Evolutionary conservation across 2,888 invertebrate genomes (phyloP), one percentile per base, ranked within the genome.

Genomic region (Ptychoptera contaminata): DNA sequence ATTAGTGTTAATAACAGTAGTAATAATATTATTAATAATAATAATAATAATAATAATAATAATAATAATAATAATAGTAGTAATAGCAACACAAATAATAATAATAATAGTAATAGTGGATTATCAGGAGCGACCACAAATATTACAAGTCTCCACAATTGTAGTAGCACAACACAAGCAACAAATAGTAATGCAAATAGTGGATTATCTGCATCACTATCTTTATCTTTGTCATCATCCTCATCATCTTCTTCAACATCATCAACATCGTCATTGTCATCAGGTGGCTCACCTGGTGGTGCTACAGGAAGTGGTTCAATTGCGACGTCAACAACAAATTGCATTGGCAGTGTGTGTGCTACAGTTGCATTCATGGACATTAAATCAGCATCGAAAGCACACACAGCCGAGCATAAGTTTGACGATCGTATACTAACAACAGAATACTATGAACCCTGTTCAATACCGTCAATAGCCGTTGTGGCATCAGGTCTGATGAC

Each of bases 291-390:
- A 23, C 23, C 66, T 60, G 67, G 61, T 67, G 63, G 68, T 61
- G 62, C 55, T 51, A 55, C 55, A 37, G 58, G 57, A 31, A 50
- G 53, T 51, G 55, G 53, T 45, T 50, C 48, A 51, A 54, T 65
- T 61, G 68, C 42, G 39, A 32, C 42, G 30, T 38, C 45, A 58
- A 45, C 42, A 42, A 34, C 16, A 31, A 39, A 32, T 40, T 23
- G 30, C 34, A 30, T 37, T 41, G 43, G 40, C 40, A 43, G 54
- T 58, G 45, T 58, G 56, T 83, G 84, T 71, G 87, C 86, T 68
- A 84, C 86, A 65, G 86, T 88, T 70, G 86, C 87, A 70, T 92
- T 92, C 75, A 90, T 91, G 80, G 92, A 93, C 76, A 91, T 92
- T 74, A 88, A 87, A 73, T 90, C 90, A 61, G 92, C 92, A 65